Percentiles rank a stretch among this genome's conserved stretches.
Conservation (phyloP, 2,113 vertebrate genomes). For the Oryzias javanicus region DNA sequence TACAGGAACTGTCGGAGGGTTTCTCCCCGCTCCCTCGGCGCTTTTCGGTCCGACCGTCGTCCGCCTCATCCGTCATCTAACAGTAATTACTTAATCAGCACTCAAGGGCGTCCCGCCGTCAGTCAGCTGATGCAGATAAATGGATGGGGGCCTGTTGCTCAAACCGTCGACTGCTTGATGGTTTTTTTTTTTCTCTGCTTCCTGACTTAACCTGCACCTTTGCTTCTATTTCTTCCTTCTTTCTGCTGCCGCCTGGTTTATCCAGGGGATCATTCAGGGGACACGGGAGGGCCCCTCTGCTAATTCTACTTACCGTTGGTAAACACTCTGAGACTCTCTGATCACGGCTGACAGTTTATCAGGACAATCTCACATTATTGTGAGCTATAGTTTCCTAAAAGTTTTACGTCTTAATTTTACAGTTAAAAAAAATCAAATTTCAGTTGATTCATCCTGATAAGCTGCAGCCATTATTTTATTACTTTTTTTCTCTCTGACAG, state of each 20-base stretch:
- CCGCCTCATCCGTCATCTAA: constrained; percentile 40
- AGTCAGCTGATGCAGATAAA: constrained; percentile 49
- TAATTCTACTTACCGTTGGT: constrained; percentile 39
- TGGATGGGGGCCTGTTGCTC: constrained; percentile 20
- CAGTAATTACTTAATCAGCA: constrained; percentile 60
- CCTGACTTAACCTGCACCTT: constrained; percentile 26
- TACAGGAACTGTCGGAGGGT: constrained; percentile 20
- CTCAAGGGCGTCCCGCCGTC: constrained; percentile 42
- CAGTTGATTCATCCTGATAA: constrained; percentile 1
- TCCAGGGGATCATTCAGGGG: constrained; percentile 31
- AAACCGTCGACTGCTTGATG: background rate
- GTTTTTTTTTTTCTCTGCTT: constrained; percentile 19
- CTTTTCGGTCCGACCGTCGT: constrained; percentile 47
- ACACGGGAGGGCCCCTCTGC: constrained; percentile 28
- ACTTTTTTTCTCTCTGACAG: background rate
- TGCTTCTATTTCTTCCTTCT: constrained; percentile 25
- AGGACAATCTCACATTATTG: constrained; percentile 1
- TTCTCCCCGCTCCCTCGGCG: constrained; percentile 31
- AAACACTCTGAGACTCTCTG: constrained; percentile 29
- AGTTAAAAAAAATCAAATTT: background rate
- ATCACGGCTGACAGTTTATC: constrained; percentile 13
- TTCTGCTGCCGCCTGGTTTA: constrained; percentile 41
- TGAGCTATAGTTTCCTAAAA: too few species aligned
- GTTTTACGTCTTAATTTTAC: background rate
- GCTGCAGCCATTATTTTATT: background rate